Base-by-base conservation (phyloP, 2,797 vertebrate genomes). In the Garrulus glandarius region DNA sequence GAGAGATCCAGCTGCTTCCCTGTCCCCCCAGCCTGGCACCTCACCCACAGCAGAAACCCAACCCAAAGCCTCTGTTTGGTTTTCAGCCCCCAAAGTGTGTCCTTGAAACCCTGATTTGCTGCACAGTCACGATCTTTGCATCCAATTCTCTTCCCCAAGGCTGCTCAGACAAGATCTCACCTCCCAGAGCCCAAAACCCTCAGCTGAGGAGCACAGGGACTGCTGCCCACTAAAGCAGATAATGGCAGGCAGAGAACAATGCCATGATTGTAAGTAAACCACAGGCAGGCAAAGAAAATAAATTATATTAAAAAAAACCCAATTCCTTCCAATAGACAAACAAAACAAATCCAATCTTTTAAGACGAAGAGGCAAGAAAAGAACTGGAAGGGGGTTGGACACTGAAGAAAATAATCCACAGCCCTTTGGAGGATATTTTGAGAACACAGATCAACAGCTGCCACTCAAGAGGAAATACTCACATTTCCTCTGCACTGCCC, bases 361-460 rank as follows among this genome's bases (percentile, higher is more conserved):
- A 34, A 16, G 47, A 34, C 2, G 20, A 79, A 10, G 19, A 77
- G 59, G 12, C 41, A 27, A 69, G 19, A 34, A 65, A 34, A n/a
- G 44, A 80, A 15, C 13, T 0, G 0, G 11, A 8, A 22, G 8
- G 4, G 29, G 29, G 7, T 11, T n/a, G 39, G 29, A n/a, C 30
- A 16, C 16, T 8, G 37, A 19, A 41, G 19, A 21, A 67, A 52
- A 47, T 5, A 32, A 44, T 22, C 46, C 60, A 21, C 15, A 27
- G 36, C 43, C 34, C 37, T 65, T n/a, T 14, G 22, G 47, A 36
- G 52, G 15, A 23, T 10, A 17, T 61, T 69, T 24, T 9, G 34
- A 43, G 49, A 10, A 18, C 1, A 10, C 1, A 6, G 44, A n/a
- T 13, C 36, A 43, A 2, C 30, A 63, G 44, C 69, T 91, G 60